Evolutionary conservation across 35 echinoderm and acorn worm species (phyloP).

Genomic region (Ptychodera flava): DNA sequence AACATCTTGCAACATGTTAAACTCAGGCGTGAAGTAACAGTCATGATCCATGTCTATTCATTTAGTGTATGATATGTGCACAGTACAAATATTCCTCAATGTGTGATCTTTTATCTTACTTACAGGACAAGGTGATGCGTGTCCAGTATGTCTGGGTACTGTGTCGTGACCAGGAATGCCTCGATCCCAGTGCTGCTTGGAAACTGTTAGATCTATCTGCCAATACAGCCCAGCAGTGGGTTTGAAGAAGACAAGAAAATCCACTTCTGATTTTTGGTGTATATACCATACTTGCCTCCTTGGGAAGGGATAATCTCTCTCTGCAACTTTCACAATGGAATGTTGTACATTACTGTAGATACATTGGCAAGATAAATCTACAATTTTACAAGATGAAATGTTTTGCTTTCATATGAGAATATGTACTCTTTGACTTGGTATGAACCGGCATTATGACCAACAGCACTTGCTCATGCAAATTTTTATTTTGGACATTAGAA

Average conservation of each 20-base stretch:
- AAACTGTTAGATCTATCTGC: slow-evolving; percentile 84
- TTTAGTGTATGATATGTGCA: too few relatives aligned
- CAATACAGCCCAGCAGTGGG: slow-evolving; percentile 81
- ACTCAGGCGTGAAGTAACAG: too few relatives aligned
- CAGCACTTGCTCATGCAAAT: slow-evolving; percentile 2
- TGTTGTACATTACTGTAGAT: neutral
- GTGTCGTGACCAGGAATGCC: slow-evolving; percentile 76
- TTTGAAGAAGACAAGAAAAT: slow-evolving; percentile 18
- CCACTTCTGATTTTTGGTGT: neutral
- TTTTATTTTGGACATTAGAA: neutral
- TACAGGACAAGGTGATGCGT: slow-evolving; percentile 91
- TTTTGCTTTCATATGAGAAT: neutral
- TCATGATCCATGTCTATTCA: too few relatives aligned
- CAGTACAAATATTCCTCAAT: too few relatives aligned
- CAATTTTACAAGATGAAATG: neutral
- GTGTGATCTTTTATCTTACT: too few relatives aligned
- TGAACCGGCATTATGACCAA: neutral
- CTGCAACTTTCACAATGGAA: neutral
- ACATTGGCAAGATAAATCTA: neutral
- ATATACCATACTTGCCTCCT: neutral
- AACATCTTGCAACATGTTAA: too few relatives aligned
- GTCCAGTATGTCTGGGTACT: slow-evolving; percentile 95
- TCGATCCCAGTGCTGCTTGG: slow-evolving; percentile 90
- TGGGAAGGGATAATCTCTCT: neutral
- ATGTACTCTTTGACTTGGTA: neutral